A percentile compares a stretch with the other conserved stretches of the same genome.
phyloP scores from a whole-genome alignment of 2,888 invertebrate species.

The Hirtodrosophila cameraria region DNA sequence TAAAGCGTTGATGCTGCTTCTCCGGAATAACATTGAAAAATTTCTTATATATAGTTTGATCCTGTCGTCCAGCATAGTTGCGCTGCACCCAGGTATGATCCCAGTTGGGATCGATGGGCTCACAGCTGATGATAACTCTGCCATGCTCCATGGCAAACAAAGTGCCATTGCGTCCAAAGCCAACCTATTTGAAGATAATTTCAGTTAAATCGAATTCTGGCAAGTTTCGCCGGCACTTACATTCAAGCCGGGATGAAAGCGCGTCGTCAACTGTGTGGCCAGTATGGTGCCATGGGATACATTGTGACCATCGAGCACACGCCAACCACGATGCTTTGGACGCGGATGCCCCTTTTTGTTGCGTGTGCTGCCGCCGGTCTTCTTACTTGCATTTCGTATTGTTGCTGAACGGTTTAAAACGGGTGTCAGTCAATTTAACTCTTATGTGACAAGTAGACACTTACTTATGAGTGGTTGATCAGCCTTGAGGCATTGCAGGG shows the following conservation, averaged over 20 bases:
- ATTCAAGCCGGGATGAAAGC: constrained; percentile 93
- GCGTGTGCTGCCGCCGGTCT: constrained; percentile 89
- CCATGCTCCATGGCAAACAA: constrained; percentile 92
- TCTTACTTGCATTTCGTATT: constrained; percentile 89
- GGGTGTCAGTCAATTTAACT: background rate
- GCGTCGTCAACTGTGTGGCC: constrained; percentile 88
- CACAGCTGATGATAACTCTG: constrained; percentile 91
- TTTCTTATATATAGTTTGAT: constrained; percentile 90
- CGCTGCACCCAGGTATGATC: constrained; percentile 90
- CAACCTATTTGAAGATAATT: constrained; percentile 87
- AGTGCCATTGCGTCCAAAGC: constrained; percentile 91
- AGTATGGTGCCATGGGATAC: constrained; percentile 89
- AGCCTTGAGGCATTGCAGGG: constrained; percentile 73
- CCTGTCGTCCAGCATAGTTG: constrained; percentile 87
- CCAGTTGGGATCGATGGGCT: constrained; percentile 91
- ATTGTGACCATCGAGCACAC: constrained; percentile 88
- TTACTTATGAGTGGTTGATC: constrained; percentile 80
- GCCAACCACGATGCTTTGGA: constrained; percentile 92
- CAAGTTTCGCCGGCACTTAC: constrained; percentile 84
- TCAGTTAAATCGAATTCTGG: too few species aligned
- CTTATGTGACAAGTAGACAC: background rate
- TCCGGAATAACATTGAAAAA: constrained; percentile 93
- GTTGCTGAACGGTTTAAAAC: constrained; percentile 52
- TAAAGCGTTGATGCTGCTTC: constrained; percentile 91
- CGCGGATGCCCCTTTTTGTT: constrained; percentile 88